Evolutionary conservation across 2,888 invertebrate genomes (phyloP).

Genomic region (Torymus aiolomorphi): DNA sequence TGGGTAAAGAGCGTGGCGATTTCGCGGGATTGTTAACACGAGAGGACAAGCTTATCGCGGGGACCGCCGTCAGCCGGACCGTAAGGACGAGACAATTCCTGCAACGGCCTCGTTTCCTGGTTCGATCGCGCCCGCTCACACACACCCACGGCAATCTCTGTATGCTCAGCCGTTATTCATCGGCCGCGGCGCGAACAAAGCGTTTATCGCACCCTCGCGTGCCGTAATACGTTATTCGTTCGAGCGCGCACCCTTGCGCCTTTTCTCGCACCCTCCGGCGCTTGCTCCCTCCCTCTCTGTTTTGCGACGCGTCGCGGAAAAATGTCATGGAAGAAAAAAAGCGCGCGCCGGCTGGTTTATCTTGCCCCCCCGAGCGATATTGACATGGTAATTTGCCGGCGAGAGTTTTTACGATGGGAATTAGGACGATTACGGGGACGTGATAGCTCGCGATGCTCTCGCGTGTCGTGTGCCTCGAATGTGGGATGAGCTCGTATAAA

Average conservation of each 20-base stretch:
- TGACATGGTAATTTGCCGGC: constrained; percentile 35
- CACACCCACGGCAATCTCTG: constrained; percentile 28
- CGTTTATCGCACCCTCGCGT: constrained; percentile 38
- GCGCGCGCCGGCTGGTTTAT: neutral
- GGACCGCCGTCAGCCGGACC: constrained; percentile 31
- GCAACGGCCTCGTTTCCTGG: constrained; percentile 4
- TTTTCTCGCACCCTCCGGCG: neutral
- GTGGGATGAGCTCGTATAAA: too few relatives aligned
- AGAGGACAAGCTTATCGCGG: constrained; percentile 44
- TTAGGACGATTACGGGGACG: constrained; percentile 6
- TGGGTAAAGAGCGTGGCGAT: constrained; percentile 8
- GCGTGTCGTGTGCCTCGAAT: too few relatives aligned
- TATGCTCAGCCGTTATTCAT: constrained; percentile 47
- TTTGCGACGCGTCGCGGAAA: constrained; percentile 5
- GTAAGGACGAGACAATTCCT: constrained; percentile 51
- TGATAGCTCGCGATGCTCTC: neutral
- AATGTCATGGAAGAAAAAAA: neutral
- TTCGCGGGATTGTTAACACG: constrained; percentile 51
- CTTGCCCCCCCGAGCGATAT: neutral
- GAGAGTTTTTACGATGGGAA: constrained; percentile 15
- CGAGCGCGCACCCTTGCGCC: constrained; percentile 1
- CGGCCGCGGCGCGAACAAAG: constrained; percentile 33
- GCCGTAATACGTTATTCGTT: constrained; percentile 22
- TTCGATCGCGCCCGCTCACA: neutral
- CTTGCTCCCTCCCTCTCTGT: neutral